Base-by-base conservation (phyloP, 2,113 vertebrate species). In the Megatriorchis doriae region DNA sequence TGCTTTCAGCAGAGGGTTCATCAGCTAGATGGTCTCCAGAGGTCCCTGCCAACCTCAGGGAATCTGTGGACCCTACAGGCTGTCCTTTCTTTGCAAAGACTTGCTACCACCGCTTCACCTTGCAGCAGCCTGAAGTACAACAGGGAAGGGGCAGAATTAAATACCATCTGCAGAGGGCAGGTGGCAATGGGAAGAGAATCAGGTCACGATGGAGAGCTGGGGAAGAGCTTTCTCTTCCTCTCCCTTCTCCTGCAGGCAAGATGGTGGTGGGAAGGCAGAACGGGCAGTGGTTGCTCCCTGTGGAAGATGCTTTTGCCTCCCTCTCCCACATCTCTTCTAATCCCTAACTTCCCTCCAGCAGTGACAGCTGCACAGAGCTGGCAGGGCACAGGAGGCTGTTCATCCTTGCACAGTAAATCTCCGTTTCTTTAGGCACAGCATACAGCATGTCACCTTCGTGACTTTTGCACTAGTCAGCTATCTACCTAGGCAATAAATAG, bases 381-480 rank as follows among this genome's bases (percentile, higher is more conserved):
- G 48, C 65, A 70, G 72, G 78, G 74, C 45, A 36, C 77, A 61
- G 71, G 29, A 79, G 67, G 56, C 56, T 66, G 36, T 23, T 70
- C 56, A 59, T 55, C 77, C 56, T 83, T 56, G 61, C 61, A 59
- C 72, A 71, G 50, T 52, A 71, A 66, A 83, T 92, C 77, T 80
- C 56, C 62, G 25, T n/a, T 68, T 82, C 88, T 82, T 34, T 66
- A 89, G 85, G 71, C 55, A 86, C 73, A 89, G 65, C 70, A 48
- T 17, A 67, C 42, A 83, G 67, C 81, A 61, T 47, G 58, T 83
- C 92, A 86, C 81, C 81, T 86, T 83, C 4, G 2, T 66, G 81
- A 53, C 94, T 96, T 89, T 34, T 75, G 81, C 81, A 80, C 78
- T 26, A 71, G 56, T 90, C 95, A 92, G 78, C 90, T 80, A 26